Conservation (phyloP, 2,888 invertebrate genomes). For the Lobophora halterata region DNA sequence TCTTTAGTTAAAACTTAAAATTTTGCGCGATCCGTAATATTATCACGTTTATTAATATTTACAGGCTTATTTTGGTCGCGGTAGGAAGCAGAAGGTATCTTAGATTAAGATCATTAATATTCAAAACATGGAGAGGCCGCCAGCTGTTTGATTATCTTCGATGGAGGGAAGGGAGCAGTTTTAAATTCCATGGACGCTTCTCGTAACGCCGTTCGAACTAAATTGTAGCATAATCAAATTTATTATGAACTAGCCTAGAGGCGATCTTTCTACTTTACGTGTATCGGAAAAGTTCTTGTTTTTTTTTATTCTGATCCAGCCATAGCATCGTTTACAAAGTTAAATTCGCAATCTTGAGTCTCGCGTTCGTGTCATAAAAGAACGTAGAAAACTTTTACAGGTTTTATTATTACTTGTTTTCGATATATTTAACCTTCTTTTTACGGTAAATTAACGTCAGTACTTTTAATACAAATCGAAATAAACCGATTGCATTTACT, state of each 20-base stretch:
- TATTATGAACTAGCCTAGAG: slow-evolving; percentile 36
- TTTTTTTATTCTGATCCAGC: background rate
- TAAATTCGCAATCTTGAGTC: background rate
- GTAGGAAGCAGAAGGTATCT: slow-evolving; percentile 37
- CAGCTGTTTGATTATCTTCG: slow-evolving; percentile 65
- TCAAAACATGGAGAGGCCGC: slow-evolving; percentile 53
- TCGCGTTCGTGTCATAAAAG: too few species aligned
- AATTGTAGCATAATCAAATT: slow-evolving; percentile 46
- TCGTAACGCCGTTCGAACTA: slow-evolving; percentile 40
- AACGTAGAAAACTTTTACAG: too few species aligned
- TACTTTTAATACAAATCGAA: background rate
- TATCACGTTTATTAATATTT: slow-evolving; percentile 32
- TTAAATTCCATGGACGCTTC: slow-evolving; percentile 56
- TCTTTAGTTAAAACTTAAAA: slow-evolving; percentile 16
- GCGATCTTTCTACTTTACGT: slow-evolving; percentile 10
- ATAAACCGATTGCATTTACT: slow-evolving; percentile 5
- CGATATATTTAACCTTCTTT: too few species aligned
- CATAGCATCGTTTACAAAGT: background rate
- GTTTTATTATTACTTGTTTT: too few species aligned
- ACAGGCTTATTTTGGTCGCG: slow-evolving; percentile 29
- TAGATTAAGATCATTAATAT: slow-evolving; percentile 57
- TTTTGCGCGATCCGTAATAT: slow-evolving; percentile 25
- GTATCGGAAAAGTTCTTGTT: slow-evolving; percentile 9
- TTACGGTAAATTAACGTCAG: too few species aligned
- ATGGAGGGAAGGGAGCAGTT: slow-evolving; percentile 49